Percentiles rank a stretch among this genome's conserved stretches.
Conservation (phyloP, 2,113 vertebrate genomes). For the Tetraodon nigroviridis region DNA sequence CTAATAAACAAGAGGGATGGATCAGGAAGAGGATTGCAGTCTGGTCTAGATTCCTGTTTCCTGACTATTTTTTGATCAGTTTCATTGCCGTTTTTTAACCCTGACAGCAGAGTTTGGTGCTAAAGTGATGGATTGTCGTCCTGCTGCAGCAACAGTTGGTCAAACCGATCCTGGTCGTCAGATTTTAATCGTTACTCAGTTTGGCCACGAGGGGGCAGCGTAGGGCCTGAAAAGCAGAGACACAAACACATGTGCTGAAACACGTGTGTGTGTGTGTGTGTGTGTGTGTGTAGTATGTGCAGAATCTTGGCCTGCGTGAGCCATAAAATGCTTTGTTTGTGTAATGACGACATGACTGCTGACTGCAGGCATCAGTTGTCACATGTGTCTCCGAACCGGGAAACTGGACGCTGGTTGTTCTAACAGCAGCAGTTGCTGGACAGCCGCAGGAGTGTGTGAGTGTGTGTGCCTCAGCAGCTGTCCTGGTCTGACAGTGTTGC, state of each 20-base stretch:
- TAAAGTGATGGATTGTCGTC: no score
- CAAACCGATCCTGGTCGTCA: not conserved
- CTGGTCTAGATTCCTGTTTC: no score
- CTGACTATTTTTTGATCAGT: no score
- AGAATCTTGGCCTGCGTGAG: not conserved
- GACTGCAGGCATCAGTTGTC: not conserved
- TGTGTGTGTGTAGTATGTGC: not conserved
- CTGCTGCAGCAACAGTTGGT: no score
- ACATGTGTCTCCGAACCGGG: not conserved
- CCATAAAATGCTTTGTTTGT: not conserved
- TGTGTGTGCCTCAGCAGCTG: slow-evolving; percentile 10
- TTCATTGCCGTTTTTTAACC: no score
- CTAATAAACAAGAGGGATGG: no score
- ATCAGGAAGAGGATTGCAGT: no score
- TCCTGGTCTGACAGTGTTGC: slow-evolving; percentile 33
- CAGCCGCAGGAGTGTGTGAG: slow-evolving; percentile 17
- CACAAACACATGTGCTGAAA: not conserved
- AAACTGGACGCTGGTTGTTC: slow-evolving; percentile 29
- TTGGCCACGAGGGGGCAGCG: slow-evolving; percentile 36
- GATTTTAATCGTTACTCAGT: slow-evolving; percentile 4
- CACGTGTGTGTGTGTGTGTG: not conserved
- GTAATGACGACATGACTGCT: not conserved
- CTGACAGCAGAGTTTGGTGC: no score
- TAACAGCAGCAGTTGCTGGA: slow-evolving; percentile 51
- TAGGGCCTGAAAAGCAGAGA: not conserved